Percentiles rank a stretch among this genome's conserved stretches.
Conservation (phyloP, 2,888 invertebrate species). For the Lasiommata megera region DNA sequence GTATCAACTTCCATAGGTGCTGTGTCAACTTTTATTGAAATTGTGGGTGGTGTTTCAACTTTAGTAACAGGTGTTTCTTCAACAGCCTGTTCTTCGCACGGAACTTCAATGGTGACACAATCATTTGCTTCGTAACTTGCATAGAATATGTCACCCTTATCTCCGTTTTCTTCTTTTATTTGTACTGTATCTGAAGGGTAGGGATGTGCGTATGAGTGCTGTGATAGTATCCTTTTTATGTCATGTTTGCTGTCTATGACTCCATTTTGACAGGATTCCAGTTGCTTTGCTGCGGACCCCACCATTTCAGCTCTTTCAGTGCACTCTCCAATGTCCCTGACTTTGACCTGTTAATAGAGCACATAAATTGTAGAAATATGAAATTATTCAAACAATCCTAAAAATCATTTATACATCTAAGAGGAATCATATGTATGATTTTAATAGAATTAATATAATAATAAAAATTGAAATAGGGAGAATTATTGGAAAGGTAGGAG, state of each 20-base stretch:
- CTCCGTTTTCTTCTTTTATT: slow-evolving; percentile 56
- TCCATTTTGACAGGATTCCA: slow-evolving; percentile 89
- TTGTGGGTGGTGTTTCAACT: slow-evolving; percentile 54
- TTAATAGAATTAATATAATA: too few species aligned
- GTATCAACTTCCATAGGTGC: background rate
- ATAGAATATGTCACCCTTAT: slow-evolving; percentile 84
- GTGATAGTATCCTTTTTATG: slow-evolving; percentile 71
- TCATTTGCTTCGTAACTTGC: slow-evolving; percentile 87
- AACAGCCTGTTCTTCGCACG: slow-evolving; percentile 79
- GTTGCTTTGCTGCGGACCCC: slow-evolving; percentile 91
- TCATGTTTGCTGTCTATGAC: slow-evolving; percentile 70
- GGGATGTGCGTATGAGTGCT: slow-evolving; percentile 79
- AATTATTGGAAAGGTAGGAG: too few species aligned
- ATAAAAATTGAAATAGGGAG: too few species aligned
- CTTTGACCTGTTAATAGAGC: slow-evolving; percentile 60
- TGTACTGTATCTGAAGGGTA: slow-evolving; percentile 53
- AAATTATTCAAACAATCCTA: too few species aligned
- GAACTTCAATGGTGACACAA: slow-evolving; percentile 87
- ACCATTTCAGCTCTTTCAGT: slow-evolving; percentile 86
- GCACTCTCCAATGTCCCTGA: slow-evolving; percentile 62
- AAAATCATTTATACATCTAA: too few species aligned
- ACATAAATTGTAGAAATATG: slow-evolving; percentile 14
- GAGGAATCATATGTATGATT: too few species aligned
- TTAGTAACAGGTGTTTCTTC: slow-evolving; percentile 50
- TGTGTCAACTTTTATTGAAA: slow-evolving; percentile 13